Percentiles rank a stretch among this genome's conserved stretches.
Evolutionary conservation across 2,888 invertebrate genomes (phyloP).

Genomic region (Lasioglossum pauxillum): DNA sequence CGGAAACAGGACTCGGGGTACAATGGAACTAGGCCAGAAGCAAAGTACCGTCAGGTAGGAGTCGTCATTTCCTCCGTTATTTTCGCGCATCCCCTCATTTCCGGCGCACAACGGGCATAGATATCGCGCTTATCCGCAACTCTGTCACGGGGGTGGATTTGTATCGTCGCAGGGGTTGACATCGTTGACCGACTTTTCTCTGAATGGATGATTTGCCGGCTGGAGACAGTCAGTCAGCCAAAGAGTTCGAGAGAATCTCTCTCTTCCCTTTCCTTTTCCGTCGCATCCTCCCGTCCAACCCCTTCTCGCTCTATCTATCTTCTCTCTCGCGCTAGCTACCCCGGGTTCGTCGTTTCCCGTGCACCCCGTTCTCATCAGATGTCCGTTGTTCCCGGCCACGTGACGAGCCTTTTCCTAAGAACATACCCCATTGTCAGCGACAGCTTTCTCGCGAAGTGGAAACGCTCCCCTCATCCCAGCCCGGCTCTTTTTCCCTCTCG

Average conservation of each 20-base stretch:
- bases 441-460: constrained; percentile 70
- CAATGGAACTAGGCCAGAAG: constrained; percentile 58
- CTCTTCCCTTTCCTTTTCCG: constrained; percentile 53
- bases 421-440: constrained; percentile 65
- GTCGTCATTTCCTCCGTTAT: constrained; percentile 62
- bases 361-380: constrained; percentile 63
- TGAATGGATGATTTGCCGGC: constrained; percentile 70
- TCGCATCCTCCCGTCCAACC: constrained; percentile 18
- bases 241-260: constrained; percentile 48
- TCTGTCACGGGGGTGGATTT: constrained; percentile 53
- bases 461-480: constrained; percentile 27
- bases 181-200: constrained; percentile 75
- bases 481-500: constrained; percentile 41
- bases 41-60: constrained; percentile 45
- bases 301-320: constrained; percentile 12
- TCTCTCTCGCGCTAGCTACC: constrained; percentile 17
- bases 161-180: constrained; percentile 53
- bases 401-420: constrained; percentile 62
- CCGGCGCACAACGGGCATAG: constrained; percentile 45
- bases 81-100: constrained; percentile 51
- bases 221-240: constrained; percentile 35
- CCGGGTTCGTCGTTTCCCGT: constrained; percentile 40
- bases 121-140: constrained; percentile 58
- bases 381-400: constrained; percentile 61
- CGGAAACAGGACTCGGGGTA: constrained; percentile 31